Evolutionary conservation across 1,140 invertebrate species (phyloP).

Genomic region (Caligus rogercresseyi): DNA sequence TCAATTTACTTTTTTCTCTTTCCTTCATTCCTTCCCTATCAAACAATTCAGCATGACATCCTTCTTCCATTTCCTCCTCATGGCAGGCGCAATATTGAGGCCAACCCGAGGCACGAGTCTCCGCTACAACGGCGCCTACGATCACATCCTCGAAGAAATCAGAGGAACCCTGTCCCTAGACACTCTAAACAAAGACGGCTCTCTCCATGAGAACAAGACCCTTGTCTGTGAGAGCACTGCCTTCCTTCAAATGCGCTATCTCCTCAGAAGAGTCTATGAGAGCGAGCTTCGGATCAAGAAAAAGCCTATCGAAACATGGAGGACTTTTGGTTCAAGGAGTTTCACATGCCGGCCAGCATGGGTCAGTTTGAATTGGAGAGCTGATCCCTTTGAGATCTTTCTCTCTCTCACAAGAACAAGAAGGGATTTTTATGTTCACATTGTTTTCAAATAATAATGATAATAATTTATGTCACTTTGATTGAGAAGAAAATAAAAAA

Average conservation of each 20-base stretch:
- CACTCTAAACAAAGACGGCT: not conserved
- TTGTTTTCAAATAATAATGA: not conserved
- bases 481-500: not conserved
- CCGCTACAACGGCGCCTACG: not conserved
- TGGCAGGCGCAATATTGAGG: not conserved
- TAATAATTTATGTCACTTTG: not conserved
- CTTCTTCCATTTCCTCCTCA: not conserved
- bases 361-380: no score
- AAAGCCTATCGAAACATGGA: not conserved
- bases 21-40: no score
- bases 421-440: no score
- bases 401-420: no score
- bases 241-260: not conserved
- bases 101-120: not conserved
- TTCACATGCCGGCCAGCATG: no score
- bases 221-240: not conserved
- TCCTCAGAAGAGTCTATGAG: not conserved
- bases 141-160: not conserved
- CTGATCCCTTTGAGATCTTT: no score
- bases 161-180: not conserved
- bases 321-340: not conserved
- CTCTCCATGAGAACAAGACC: not conserved
- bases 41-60: no score
- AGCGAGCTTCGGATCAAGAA: not conserved
- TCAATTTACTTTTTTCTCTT: no score